Evolutionary conservation across 1,140 invertebrate genomes (phyloP).

Genomic region (Aleiodes sp.): DNA sequence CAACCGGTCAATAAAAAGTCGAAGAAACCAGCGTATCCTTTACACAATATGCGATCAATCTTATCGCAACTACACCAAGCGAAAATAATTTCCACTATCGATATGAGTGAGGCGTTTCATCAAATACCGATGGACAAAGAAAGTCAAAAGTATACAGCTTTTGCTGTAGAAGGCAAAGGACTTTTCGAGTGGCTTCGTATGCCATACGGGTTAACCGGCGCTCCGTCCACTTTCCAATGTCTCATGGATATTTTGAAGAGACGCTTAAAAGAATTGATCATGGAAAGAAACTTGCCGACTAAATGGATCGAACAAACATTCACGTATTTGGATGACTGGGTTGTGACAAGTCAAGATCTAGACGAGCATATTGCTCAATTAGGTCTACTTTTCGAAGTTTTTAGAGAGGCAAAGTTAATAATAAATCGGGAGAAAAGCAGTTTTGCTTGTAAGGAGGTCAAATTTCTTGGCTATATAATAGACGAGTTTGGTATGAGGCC

Average conservation of each 20-base stretch:
- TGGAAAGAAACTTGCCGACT: neutral
- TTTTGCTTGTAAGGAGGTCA: neutral
- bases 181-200: slow-evolving; percentile 58
- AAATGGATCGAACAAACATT: neutral
- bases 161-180: slow-evolving; percentile 50
- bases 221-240: slow-evolving; percentile 41
- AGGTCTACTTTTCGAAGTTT: neutral
- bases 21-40: slow-evolving; percentile 16
- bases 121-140: slow-evolving; percentile 29
- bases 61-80: slow-evolving; percentile 20
- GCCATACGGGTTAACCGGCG: slow-evolving; percentile 63
- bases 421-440: neutral
- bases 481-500: neutral
- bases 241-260: slow-evolving; percentile 28
- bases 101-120: slow-evolving; percentile 48
- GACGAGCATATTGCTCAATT: neutral
- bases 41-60: neutral
- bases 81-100: slow-evolving; percentile 39
- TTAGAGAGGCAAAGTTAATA: neutral
- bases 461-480: neutral
- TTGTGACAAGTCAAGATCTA: neutral
- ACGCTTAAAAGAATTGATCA: neutral
- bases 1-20: slow-evolving; percentile 21
- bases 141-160: slow-evolving; percentile 30
- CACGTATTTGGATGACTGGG: neutral